Percentiles rank a stretch among this genome's conserved stretches.
These are phyloP conservation scores for Xiphias gladius DNA, from an alignment of 2,113 vertebrate genomes.

Conservation along the genomic window DNA sequence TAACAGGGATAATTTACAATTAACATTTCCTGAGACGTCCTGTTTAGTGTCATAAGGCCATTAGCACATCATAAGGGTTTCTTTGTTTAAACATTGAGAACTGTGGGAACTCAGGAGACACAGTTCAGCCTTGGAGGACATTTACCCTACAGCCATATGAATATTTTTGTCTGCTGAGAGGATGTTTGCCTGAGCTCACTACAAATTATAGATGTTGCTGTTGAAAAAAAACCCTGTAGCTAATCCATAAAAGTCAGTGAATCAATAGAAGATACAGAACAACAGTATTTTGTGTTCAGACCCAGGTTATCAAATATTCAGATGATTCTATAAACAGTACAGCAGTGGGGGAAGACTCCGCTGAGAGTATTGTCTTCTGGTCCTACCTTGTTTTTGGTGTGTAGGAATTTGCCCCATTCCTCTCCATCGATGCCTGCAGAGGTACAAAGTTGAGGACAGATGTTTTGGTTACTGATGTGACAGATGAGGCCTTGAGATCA, in stretches of 20 bases:
- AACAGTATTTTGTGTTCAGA: background rate
- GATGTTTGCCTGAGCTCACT: constrained; percentile 17
- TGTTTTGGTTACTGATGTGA: constrained; percentile 33
- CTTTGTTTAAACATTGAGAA: constrained; percentile 30
- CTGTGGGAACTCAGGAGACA: background rate
- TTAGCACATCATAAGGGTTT: constrained; percentile 9
- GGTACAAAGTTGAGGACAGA: constrained; percentile 54
- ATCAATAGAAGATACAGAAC: constrained; percentile 14
- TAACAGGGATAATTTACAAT: background rate
- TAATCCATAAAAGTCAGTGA: constrained; percentile 11
- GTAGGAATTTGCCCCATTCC: constrained; percentile 99
- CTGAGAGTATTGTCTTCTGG: background rate
- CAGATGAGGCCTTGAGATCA: constrained; percentile 48
- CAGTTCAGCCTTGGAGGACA: constrained; percentile 10
- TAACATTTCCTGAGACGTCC: background rate
- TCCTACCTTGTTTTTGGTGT: constrained; percentile 98
- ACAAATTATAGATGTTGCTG: background rate
- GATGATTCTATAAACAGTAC: background rate
- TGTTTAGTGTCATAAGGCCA: constrained; percentile 8
- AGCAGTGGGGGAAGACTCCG: background rate
- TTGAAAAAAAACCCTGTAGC: constrained; percentile 5
- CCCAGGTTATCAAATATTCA: background rate
- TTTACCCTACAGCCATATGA: constrained; percentile 24
- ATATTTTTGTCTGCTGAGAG: constrained; percentile 45
- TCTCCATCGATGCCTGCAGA: constrained; percentile 92